Conservation (phyloP, 2,797 vertebrate genomes). For the Periophthalmus magnuspinnatus region DNA sequence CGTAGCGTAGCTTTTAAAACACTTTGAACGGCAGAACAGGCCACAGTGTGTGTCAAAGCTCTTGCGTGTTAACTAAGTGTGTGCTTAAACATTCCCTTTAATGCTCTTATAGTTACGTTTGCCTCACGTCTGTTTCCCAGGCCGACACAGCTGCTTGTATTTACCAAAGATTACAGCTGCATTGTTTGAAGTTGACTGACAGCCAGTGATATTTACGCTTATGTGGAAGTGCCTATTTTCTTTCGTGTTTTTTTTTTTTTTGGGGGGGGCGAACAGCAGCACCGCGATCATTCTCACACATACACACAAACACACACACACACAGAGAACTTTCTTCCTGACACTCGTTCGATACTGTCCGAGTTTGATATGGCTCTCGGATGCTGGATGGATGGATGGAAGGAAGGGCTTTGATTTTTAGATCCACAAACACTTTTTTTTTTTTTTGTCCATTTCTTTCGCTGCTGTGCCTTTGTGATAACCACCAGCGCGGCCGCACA, state of each 20-base stretch:
- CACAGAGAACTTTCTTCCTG: slow-evolving; percentile 61
- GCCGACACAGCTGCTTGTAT: slow-evolving; percentile 50
- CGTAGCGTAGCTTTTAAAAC: no score
- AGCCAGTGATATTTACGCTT: slow-evolving; percentile 68
- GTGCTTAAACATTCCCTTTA: background rate
- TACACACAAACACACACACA: slow-evolving; percentile 15
- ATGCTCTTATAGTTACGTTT: slow-evolving; percentile 7
- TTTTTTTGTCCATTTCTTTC: slow-evolving; percentile 23
- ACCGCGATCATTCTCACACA: slow-evolving; percentile 27
- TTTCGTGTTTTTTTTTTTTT: slow-evolving; percentile 64
- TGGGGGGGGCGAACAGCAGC: slow-evolving; percentile 36
- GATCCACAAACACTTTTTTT: slow-evolving; percentile 34
- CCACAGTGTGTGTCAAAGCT: no score
- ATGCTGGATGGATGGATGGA: slow-evolving; percentile 17
- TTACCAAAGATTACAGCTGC: slow-evolving; percentile 66
- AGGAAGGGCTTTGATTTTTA: slow-evolving; percentile 60
- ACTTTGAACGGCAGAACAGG: no score
- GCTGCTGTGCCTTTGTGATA: slow-evolving; percentile 62
- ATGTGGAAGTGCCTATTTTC: slow-evolving; percentile 56
- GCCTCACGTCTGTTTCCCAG: slow-evolving; percentile 23
- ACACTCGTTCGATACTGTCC: slow-evolving; percentile 78
- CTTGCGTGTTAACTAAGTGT: background rate
- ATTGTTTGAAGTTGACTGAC: slow-evolving; percentile 70
- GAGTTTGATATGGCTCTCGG: slow-evolving; percentile 68
- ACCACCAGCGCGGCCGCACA: slow-evolving; percentile 37